Base-by-base conservation (phyloP, 2,797 vertebrate genomes). In the Amblyopsis hoosieri region DNA sequence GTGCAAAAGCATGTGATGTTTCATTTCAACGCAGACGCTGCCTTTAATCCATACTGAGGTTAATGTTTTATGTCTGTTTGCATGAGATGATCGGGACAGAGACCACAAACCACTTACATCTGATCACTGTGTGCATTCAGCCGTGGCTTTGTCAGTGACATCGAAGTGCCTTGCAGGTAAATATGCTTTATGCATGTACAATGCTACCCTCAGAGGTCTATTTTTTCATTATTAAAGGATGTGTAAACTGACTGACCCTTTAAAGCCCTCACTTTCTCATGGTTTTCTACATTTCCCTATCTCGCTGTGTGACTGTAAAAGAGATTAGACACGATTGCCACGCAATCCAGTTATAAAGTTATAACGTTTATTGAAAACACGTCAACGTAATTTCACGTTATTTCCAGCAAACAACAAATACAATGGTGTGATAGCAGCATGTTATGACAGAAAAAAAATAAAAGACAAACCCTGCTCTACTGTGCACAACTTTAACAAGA, bases 191-290 rank as follows among this genome's bases (percentile, higher is more conserved):
- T 89, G 81, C 81, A 80, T 89, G 78, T 88, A 88, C 66, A 88
- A 83, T 87, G 86, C 84, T 88, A 79, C 80, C 81, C 78, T 87
- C 80, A 90, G 81, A 90, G 72, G 72, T 86, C 69, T 88, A 90
- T 90, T 91, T 91, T 37, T 91, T 90, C 82, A 82, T 82, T 90
- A 90, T 87, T 90, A 90, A 88, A 92, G 86, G 87, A 88, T 82
- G 58, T 81, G 75, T 84, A 85, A 90, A 88, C 76, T 64, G n/a
- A 76, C 33, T 37, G 8, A 37, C 33, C 33, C 33, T 6, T 37
- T 7, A 37, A 37, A 6, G 33, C 8, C 33, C 33, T 37, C 33
- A 2, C 46, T 17, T 12, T 37, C 2, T 66, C 37, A 29, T 29
- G 3, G 14, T 50, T 11, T 14, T 59, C 17, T 5, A 54, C 23